Percentiles rank a stretch among this genome's conserved stretches.
phyloP scores from a whole-genome alignment of 2,888 invertebrate genomes.

The Julus scanicus region DNA sequence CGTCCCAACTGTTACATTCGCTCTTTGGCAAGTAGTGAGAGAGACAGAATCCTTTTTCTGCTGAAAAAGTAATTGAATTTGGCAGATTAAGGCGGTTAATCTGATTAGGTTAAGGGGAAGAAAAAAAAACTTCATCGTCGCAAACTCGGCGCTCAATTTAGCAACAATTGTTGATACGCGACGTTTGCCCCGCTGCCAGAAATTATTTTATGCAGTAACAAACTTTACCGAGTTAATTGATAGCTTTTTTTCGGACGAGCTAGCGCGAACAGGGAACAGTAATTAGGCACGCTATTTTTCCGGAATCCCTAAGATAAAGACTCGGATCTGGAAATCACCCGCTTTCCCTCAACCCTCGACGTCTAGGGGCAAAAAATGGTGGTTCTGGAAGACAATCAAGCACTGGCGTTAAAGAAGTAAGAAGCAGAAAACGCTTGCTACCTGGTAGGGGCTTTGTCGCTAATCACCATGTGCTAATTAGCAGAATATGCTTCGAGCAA shows the following conservation, averaged over 20 bases:
- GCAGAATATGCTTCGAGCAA: background rate
- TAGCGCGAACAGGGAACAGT: background rate
- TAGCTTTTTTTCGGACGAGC: background rate
- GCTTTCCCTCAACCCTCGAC: background rate
- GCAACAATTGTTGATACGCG: slow-evolving; percentile 19
- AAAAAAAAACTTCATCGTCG: slow-evolving; percentile 5
- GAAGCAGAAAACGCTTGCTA: background rate
- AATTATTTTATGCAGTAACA: background rate
- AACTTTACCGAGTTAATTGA: slow-evolving; percentile 19
- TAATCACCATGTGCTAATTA: background rate
- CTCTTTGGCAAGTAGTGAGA: background rate
- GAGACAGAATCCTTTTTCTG: background rate
- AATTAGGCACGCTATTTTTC: background rate
- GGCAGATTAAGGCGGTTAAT: slow-evolving; percentile 11
- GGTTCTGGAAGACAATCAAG: background rate
- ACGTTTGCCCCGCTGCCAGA: background rate
- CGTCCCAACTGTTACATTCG: background rate
- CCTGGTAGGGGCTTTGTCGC: background rate
- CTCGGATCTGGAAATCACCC: background rate
- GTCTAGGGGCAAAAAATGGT: background rate
- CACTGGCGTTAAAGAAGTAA: background rate
- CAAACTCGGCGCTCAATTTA: background rate
- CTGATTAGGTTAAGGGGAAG: slow-evolving; percentile 19
- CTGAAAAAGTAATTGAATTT: slow-evolving; percentile 10
- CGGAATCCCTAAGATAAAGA: background rate